Conservation (phyloP, 1,140 invertebrate genomes). For the Druon quercuslanigerum region DNA sequence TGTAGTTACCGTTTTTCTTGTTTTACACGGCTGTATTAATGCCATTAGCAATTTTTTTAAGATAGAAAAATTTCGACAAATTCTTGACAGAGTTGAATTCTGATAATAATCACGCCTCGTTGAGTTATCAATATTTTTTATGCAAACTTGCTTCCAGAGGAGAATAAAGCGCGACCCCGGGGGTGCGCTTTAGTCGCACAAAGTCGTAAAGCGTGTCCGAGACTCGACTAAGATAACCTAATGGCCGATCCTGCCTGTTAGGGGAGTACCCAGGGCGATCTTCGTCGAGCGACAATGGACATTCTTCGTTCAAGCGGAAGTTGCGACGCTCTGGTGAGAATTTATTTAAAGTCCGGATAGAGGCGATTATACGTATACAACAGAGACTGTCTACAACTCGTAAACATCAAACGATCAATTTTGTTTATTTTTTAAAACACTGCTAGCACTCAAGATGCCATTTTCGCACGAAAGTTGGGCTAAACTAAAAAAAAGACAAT, state of each 20-base stretch:
- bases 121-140: background rate
- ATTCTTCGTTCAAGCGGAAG: conserved; percentile 26
- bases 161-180: background rate
- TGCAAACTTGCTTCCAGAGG: background rate
- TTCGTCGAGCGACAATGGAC: conserved; percentile 19
- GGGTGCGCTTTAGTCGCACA: conserved; percentile 16
- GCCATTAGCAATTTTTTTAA: no score
- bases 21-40: no score
- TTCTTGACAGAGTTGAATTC: no score
- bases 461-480: no score
- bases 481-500: no score
- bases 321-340: conserved; percentile 17
- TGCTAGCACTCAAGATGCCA: no score
- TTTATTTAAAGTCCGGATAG: background rate
- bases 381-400: background rate
- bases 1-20: no score
- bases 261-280: conserved; percentile 13
- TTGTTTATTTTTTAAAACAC: background rate
- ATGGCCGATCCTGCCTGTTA: background rate
- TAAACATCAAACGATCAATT: background rate
- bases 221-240: conserved; percentile 25
- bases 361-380: background rate
- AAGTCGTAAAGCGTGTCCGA: conserved; percentile 15
- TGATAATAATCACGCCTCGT: background rate
- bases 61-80: no score